phyloP scores from a whole-genome alignment of 1,140 invertebrate species.

The Yoshiicerus persimilis region DNA sequence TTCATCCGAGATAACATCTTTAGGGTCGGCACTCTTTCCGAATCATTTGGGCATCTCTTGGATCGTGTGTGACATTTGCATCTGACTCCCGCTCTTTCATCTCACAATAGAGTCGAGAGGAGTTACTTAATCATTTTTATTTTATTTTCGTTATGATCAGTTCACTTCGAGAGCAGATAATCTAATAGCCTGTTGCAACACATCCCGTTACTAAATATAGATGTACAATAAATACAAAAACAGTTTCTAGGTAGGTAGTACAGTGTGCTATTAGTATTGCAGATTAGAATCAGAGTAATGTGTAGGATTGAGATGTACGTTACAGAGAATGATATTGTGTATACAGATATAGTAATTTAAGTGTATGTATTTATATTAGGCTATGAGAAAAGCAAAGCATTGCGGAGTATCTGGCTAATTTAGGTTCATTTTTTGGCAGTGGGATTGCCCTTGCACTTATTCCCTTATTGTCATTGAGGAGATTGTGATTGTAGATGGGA shows the following conservation, averaged over 20 bases:
- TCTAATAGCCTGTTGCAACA: neutral
- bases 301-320: neutral
- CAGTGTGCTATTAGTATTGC: neutral
- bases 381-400: neutral
- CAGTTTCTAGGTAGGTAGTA: neutral
- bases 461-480: conserved; percentile 4
- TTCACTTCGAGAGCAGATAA: neutral
- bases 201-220: neutral
- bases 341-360: neutral
- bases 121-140: conserved; percentile 15
- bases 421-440: conserved; percentile 16
- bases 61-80: conserved; percentile 48
- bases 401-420: neutral
- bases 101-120: neutral
- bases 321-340: neutral
- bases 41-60: conserved; percentile 36
- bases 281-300: neutral
- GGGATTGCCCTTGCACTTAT: conserved; percentile 14
- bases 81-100: conserved; percentile 32
- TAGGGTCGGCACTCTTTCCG: conserved; percentile 31
- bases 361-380: neutral
- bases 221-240: neutral
- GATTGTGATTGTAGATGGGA: conserved; percentile 19
- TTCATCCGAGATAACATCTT: conserved; percentile 40
- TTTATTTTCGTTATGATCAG: neutral